A percentile compares a stretch with the other conserved stretches of the same genome.
These are phyloP conservation scores for Drepana falcataria DNA, from an alignment of 2,888 invertebrate species.

Conservation along the genomic window DNA sequence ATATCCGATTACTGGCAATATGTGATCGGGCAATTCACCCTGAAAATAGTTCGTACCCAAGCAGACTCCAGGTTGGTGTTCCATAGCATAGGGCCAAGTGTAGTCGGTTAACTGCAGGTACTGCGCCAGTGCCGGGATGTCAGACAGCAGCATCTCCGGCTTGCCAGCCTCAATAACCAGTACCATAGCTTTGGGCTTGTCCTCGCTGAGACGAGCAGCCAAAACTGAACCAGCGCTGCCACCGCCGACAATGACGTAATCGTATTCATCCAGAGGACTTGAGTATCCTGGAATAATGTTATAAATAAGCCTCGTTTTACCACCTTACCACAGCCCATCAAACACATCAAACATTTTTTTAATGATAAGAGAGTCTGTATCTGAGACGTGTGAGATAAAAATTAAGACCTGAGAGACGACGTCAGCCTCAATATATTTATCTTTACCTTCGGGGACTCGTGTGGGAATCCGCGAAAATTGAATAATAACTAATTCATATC, in stretches of 20 bases:
- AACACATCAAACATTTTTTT: too few species aligned
- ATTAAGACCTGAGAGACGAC: too few species aligned
- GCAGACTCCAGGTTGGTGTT: constrained; percentile 79
- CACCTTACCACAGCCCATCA: too few species aligned
- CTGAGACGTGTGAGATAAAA: too few species aligned
- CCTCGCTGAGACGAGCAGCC: constrained; percentile 84
- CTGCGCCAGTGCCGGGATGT: constrained; percentile 78
- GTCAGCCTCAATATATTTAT: too few species aligned
- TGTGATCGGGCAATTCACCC: too few species aligned
- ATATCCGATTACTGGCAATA: neutral
- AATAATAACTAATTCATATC: too few species aligned
- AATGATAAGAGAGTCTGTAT: too few species aligned
- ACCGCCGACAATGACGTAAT: constrained; percentile 84
- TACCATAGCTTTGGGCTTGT: constrained; percentile 70
- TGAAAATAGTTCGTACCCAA: constrained; percentile 39
- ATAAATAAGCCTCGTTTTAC: too few species aligned
- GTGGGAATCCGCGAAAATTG: too few species aligned
- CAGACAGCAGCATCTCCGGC: constrained; percentile 71
- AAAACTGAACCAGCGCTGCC: constrained; percentile 85
- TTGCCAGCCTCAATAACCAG: constrained; percentile 82
- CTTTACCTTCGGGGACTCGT: too few species aligned
- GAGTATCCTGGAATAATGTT: constrained; percentile 36
- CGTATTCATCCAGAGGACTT: constrained; percentile 71
- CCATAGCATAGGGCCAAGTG: constrained; percentile 82
- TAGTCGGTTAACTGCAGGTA: constrained; percentile 79